These are phyloP conservation scores for Semaprochilodus insignis DNA, from an alignment of 2,797 vertebrate species.

Conservation along the genomic window DNA sequence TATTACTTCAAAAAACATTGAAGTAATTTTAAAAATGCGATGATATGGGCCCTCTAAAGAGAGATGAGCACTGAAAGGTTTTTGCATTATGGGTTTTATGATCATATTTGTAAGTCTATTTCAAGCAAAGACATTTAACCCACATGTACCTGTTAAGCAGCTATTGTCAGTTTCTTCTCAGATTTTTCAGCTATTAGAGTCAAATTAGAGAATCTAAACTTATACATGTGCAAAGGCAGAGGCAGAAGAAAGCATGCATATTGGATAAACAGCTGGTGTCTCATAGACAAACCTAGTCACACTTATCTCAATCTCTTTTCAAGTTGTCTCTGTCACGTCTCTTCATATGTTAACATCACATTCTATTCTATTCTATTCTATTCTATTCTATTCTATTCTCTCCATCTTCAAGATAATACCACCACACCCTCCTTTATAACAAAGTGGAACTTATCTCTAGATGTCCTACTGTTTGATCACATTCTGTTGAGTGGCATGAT, in stretches of 20 bases:
- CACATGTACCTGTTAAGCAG: neutral
- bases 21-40: too few relatives aligned
- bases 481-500: constrained; percentile 99
- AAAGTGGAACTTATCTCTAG: constrained; percentile 99
- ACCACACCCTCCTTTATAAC: constrained; percentile 71
- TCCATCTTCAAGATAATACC: constrained; percentile 67
- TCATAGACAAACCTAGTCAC: constrained; percentile 6
- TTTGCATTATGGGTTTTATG: neutral
- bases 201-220: too few relatives aligned
- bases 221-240: neutral
- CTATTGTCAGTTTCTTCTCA: too few relatives aligned
- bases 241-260: constrained; percentile 37
- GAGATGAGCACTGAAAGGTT: neutral
- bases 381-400: constrained; percentile 64
- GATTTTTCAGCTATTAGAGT: neutral
- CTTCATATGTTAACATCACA: constrained; percentile 52
- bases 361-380: constrained; percentile 40
- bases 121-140: neutral
- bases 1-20: too few relatives aligned
- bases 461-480: constrained; percentile 99
- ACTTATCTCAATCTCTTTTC: constrained; percentile 4
- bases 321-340: constrained; percentile 66
- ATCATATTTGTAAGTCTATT: neutral
- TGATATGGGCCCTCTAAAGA: neutral
- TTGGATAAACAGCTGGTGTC: constrained; percentile 27